phyloP scores from a whole-genome alignment of 1,140 invertebrate species.

The Dendroctonus valens region DNA sequence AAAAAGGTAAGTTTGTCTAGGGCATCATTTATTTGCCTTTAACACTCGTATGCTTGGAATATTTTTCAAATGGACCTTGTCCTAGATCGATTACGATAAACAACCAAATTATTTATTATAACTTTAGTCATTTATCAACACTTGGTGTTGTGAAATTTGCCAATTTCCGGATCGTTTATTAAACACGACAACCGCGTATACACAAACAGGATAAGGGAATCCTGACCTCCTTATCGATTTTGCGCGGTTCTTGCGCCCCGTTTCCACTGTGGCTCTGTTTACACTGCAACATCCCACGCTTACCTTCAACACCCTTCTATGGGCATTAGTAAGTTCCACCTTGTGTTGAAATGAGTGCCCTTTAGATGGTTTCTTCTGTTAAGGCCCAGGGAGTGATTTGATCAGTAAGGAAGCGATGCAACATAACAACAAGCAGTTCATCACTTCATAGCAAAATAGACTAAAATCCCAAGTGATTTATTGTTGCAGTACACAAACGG shows the following conservation, averaged over 20 bases:
- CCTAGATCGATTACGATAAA: too few species aligned
- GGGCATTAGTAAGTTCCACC: background rate
- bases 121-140: background rate
- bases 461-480: background rate
- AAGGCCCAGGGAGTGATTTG: background rate
- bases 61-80: background rate
- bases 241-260: background rate
- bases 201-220: background rate
- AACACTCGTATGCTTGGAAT: background rate
- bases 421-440: too few species aligned
- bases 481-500: slow-evolving; percentile 21
- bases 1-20: slow-evolving; percentile 23
- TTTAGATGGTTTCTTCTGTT: background rate
- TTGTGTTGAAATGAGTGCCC: background rate
- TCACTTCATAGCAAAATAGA: too few species aligned
- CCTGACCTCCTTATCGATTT: slow-evolving; percentile 15
- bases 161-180: background rate
- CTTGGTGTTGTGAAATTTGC: slow-evolving; percentile 1
- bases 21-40: background rate
- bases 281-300: background rate
- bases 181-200: background rate
- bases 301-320: background rate
- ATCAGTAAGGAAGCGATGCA: too few species aligned
- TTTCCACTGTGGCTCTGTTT: slow-evolving; percentile 1
- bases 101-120: background rate